Percentiles rank a stretch among this genome's conserved stretches.
Conservation (phyloP, 2,113 vertebrate genomes). For the Chunga burmeisteri region DNA sequence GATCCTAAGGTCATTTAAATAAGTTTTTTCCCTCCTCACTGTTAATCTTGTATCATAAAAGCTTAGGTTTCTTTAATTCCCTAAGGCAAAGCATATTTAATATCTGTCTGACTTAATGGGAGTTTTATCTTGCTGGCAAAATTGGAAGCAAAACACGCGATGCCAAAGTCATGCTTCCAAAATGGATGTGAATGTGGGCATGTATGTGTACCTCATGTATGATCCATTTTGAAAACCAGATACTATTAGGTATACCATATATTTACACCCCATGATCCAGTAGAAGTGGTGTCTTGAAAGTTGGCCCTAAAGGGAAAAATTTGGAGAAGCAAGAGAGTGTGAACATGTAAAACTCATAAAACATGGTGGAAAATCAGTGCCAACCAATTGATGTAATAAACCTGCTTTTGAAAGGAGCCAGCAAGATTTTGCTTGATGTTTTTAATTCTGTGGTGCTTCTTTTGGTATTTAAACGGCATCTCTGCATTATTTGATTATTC, state of each 20-base stretch:
- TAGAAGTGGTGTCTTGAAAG: not conserved
- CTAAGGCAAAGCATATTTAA: not conserved
- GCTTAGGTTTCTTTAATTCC: not conserved
- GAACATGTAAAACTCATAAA: not conserved
- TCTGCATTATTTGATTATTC: not conserved
- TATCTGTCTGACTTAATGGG: not conserved
- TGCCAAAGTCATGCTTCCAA: not conserved
- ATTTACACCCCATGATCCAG: not conserved
- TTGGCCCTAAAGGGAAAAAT: not conserved
- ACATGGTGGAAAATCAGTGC: not conserved
- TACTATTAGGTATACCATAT: fast-evolving
- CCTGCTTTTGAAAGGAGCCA: not conserved
- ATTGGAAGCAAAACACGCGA: not conserved
- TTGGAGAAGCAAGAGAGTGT: not conserved
- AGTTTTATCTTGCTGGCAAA: not conserved
- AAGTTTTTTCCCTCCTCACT: not conserved
- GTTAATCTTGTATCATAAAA: not conserved
- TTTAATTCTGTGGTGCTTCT: not conserved
- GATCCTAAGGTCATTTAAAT: not conserved
- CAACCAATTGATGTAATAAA: not conserved
- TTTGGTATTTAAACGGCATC: not conserved
- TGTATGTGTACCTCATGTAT: not conserved
- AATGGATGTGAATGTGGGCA: fast-evolving
- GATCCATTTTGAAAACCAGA: not conserved
- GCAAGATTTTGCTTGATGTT: not conserved